Percentiles rank a stretch among this genome's conserved stretches.
phyloP scores from a whole-genome alignment of 1,140 invertebrate species.

The Ceratina calcarata region DNA sequence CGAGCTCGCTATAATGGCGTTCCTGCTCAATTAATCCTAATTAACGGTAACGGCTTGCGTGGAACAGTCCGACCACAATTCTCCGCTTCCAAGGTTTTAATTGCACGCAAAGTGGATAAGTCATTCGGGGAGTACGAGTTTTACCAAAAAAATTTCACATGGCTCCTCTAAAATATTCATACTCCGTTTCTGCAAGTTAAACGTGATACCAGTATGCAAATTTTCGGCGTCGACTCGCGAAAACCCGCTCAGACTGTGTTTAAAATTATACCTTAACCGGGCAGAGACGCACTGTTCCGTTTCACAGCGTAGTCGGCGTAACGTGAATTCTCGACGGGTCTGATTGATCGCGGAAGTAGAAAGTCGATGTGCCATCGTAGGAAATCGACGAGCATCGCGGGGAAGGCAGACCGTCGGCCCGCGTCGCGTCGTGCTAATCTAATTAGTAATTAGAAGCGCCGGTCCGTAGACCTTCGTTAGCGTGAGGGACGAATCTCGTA shows the following conservation, averaged over 20 bases:
- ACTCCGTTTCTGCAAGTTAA: no score
- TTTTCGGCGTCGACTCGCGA: neutral
- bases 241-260: neutral
- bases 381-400: neutral
- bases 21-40: conserved; percentile 46
- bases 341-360: neutral
- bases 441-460: conserved; percentile 41
- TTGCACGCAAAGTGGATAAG: conserved; percentile 3
- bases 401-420: neutral
- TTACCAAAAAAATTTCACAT: neutral
- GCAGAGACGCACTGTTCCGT: neutral
- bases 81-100: conserved; percentile 12
- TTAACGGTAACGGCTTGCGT: conserved; percentile 33
- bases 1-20: conserved; percentile 14
- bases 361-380: neutral
- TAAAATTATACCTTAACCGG: conserved; percentile 9
- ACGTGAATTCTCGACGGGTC: no score
- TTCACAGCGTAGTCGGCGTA: no score
- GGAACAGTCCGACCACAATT: neutral
- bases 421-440: conserved; percentile 7
- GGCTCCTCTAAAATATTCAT: no score
- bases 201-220: neutral
- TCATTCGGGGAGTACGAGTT: neutral
- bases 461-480: conserved; percentile 8
- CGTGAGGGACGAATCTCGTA: neutral